Base-by-base conservation (phyloP, 2,888 invertebrate genomes). In the Megaustenia siamemsis region DNA sequence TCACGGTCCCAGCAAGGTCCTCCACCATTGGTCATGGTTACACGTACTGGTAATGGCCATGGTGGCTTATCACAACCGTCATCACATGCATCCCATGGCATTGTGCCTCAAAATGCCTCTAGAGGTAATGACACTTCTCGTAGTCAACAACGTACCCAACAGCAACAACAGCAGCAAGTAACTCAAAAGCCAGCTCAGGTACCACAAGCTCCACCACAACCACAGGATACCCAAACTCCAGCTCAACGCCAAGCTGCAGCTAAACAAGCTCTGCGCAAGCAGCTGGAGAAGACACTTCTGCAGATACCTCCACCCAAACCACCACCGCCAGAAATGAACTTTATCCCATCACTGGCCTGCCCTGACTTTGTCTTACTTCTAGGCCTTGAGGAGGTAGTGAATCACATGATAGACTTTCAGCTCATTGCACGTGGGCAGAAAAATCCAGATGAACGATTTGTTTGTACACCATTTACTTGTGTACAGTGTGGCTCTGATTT, bases 281-380 rank as follows among this genome's bases (percentile, higher is more conserved):
- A 99, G 93, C 95, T 99, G 77, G 99, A 94, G 89, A 94, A 94
- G 86, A 93, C 94, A 4, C 88, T 94, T 71, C 88, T 93, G n/a
- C 95, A 98, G 96, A 98, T 98, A 93, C 98, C 99, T 79, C 98
- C 98, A 38, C 99, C 99, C 53, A 99, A 99, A 94, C 98, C 99
- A 8, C 99, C 99, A 76, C 98, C 98, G 89, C 98, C 99, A 86
- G 99, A 99, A 95, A 98, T 99, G 98, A 98, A 98, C 95, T 99
- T 99, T 94, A 98, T 99, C 92, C 99, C 99, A 28, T 99, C 99
- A 94, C 98, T 99, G 10, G 97, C 97, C 93, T 99, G 99, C 94
- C 98, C 98, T 8, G 99, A 99, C 95, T 99, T 99, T 94, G 97
- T 99, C 87, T 98, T 98, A 93, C 95, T 99, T 91, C 96, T 99